phyloP scores from a whole-genome alignment of 2,797 vertebrate genomes.

The Liasis olivaceus region DNA sequence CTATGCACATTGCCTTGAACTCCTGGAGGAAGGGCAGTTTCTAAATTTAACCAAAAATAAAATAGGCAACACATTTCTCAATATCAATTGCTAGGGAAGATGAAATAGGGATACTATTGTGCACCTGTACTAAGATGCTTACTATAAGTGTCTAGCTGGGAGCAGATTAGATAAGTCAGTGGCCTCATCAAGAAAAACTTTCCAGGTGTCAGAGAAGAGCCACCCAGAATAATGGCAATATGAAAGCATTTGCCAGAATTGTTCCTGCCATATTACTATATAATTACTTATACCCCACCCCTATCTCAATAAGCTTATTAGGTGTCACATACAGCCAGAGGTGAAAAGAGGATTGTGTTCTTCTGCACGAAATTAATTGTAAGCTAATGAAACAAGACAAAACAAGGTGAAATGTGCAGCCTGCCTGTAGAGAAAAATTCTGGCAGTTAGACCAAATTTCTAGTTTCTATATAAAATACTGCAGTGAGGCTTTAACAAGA shows the following conservation, averaged over 20 bases:
- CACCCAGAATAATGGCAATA: neutral
- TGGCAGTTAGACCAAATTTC: neutral
- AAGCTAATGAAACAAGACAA: neutral
- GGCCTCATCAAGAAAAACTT: neutral
- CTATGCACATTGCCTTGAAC: neutral
- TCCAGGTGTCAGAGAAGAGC: neutral
- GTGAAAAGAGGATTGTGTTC: neutral
- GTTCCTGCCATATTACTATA: neutral
- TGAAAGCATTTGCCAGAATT: neutral
- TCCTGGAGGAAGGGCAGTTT: neutral
- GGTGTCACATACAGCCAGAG: neutral
- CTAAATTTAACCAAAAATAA: neutral
- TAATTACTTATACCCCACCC: neutral
- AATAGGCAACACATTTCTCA: neutral
- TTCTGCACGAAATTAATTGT: neutral
- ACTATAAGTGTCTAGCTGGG: neutral
- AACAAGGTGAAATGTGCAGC: neutral
- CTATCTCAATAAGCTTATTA: neutral
- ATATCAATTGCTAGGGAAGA: neutral
- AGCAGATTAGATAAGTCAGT: neutral
- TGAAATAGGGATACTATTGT: neutral
- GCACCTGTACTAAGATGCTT: neutral
- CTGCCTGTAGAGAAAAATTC: neutral
- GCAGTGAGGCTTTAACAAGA: neutral
- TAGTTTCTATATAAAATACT: neutral